These are phyloP conservation scores for Drosophila prolongata DNA, from an alignment of 2,888 invertebrate species.

Conservation along the genomic window DNA sequence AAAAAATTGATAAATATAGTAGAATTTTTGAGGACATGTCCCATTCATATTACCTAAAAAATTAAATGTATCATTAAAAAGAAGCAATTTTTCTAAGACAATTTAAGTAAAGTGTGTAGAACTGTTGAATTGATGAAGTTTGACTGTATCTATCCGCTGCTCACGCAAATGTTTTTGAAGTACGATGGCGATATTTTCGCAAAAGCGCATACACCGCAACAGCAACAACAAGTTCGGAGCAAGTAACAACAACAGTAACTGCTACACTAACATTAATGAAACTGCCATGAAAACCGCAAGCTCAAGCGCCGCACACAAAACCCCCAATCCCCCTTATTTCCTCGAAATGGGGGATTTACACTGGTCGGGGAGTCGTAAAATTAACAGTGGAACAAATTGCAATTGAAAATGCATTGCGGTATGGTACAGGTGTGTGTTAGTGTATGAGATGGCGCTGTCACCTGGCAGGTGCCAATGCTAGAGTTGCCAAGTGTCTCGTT, in stretches of 20 bases:
- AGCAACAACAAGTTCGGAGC: constrained; percentile 32
- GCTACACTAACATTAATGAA: constrained; percentile 60
- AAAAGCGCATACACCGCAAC: constrained; percentile 51
- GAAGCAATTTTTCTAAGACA: no score
- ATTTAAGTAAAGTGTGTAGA: neutral
- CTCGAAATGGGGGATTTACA: constrained; percentile 42
- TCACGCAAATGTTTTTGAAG: constrained; percentile 64
- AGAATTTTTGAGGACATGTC: no score
- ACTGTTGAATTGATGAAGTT: neutral
- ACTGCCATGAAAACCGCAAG: constrained; percentile 56
- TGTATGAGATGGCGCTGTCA: constrained; percentile 15
- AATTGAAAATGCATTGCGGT: constrained; percentile 44
- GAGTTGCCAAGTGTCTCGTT: constrained; percentile 2
- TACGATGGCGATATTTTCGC: constrained; percentile 53
- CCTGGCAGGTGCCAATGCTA: constrained; percentile 25
- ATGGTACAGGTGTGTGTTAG: constrained; percentile 3
- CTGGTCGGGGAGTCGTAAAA: constrained; percentile 46
- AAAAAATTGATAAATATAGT: no score
- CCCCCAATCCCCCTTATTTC: constrained; percentile 6
- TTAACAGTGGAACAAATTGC: constrained; percentile 49
- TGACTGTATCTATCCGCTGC: constrained; percentile 23
- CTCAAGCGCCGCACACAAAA: constrained; percentile 35
- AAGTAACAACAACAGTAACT: constrained; percentile 36
- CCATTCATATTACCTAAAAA: no score
- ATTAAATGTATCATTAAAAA: no score